Percentiles rank a stretch among this genome's conserved stretches.
Evolutionary conservation across 2,888 invertebrate species (phyloP).

Genomic region (Frankliniella intonsa): DNA sequence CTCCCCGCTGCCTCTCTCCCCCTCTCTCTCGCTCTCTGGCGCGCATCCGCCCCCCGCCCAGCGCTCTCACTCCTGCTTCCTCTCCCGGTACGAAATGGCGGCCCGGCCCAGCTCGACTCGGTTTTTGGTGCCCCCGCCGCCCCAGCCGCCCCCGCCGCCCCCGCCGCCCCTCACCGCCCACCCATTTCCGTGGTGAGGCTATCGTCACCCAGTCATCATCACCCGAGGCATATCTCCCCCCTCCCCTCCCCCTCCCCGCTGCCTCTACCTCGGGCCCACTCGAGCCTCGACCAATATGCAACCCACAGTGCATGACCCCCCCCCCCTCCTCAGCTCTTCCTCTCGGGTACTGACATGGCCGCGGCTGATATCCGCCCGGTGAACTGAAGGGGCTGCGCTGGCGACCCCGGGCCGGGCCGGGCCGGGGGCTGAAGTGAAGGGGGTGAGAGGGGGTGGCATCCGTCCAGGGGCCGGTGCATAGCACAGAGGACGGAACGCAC

Average conservation of each 20-base stretch:
- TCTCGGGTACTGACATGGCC: background rate
- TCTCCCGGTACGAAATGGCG: too few relatives aligned
- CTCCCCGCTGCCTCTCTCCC: too few relatives aligned
- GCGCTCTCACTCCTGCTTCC: too few relatives aligned
- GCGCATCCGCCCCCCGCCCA: too few relatives aligned
- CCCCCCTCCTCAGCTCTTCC: background rate
- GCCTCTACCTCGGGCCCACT: background rate
- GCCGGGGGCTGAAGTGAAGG: background rate
- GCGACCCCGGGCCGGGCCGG: background rate
- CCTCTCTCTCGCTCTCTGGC: too few relatives aligned
- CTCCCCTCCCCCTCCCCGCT: background rate
- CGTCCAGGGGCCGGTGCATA: background rate
- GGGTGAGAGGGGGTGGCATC: background rate
- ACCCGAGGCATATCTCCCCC: background rate
- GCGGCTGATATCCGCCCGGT: background rate
- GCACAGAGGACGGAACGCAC: background rate
- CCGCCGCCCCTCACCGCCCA: background rate
- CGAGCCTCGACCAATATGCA: slow-evolving; percentile 5
- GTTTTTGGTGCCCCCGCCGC: background rate
- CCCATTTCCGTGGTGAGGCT: slow-evolving; percentile 13
- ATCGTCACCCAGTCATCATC: slow-evolving; percentile 24
- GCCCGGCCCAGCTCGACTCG: background rate
- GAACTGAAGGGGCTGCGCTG: background rate
- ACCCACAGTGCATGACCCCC: background rate
- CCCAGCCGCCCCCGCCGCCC: too few relatives aligned